Percentiles rank a stretch among this genome's conserved stretches.
These are phyloP conservation scores for Rhinogobio ventralis DNA, from an alignment of 2,797 vertebrate genomes.

Conservation along the genomic window DNA sequence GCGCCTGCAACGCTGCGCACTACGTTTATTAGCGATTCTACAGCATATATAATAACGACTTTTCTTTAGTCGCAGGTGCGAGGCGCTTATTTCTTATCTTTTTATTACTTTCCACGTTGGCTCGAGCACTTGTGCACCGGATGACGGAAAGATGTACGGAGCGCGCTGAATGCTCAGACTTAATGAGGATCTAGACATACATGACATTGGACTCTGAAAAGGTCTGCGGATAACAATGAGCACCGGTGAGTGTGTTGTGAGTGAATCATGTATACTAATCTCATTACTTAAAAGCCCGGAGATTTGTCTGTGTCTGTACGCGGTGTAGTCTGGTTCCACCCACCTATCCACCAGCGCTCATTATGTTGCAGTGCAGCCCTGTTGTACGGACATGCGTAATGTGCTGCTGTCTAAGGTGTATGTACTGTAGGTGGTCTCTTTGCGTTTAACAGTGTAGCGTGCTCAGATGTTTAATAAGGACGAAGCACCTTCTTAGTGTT, in stretches of 20 bases:
- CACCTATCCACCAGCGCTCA: slow-evolving; percentile 26
- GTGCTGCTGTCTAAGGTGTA: slow-evolving; percentile 8
- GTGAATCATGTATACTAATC: slow-evolving; percentile 3
- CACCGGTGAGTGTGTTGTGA: slow-evolving; percentile 71
- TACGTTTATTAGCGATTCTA: not conserved
- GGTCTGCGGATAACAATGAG: slow-evolving; percentile 72
- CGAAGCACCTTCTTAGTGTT: not conserved
- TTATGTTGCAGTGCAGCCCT: slow-evolving; percentile 59
- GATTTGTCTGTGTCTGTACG: slow-evolving; percentile 5
- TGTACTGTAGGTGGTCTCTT: not conserved
- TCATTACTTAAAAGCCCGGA: not conserved
- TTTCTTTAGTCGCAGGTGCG: not conserved
- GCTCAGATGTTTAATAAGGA: not conserved
- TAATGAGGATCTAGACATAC: slow-evolving; percentile 62
- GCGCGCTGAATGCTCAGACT: slow-evolving; percentile 29
- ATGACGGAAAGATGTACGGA: slow-evolving; percentile 36
- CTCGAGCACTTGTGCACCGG: slow-evolving; percentile 25
- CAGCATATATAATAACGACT: not conserved
- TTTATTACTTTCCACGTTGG: not conserved
- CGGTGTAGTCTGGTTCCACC: slow-evolving; percentile 7
- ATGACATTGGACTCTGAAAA: slow-evolving; percentile 61
- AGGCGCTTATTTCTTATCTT: not conserved
- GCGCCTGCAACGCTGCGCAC: slow-evolving; percentile 29
- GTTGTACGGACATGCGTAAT: slow-evolving; percentile 35
- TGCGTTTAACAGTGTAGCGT: not conserved